Conservation (phyloP, 2,797 vertebrate genomes). For the Philypnodon macrostomus region DNA sequence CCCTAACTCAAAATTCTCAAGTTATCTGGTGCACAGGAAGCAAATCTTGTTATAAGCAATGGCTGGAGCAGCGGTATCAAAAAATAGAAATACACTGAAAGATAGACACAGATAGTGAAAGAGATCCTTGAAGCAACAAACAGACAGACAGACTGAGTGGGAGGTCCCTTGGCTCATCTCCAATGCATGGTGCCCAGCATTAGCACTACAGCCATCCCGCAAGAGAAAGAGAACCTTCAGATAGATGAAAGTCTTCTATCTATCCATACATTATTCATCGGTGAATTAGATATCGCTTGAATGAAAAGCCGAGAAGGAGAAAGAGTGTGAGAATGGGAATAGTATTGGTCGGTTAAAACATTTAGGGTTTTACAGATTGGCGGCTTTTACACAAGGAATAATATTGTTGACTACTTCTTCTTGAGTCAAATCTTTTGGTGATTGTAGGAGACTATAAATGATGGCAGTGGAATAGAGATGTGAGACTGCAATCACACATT, state of each 20-base stretch:
- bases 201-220: constrained; percentile 65
- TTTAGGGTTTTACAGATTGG: constrained; percentile 16
- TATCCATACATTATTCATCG: constrained; percentile 81
- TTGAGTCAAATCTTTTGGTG: too few species aligned
- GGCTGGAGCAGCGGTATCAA: constrained; percentile 10
- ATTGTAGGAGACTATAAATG: constrained; percentile 8
- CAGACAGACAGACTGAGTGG: constrained; percentile 67
- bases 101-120: constrained; percentile 5
- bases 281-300: constrained; percentile 76
- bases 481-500: constrained; percentile 2
- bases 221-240: constrained; percentile 64
- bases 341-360: constrained; percentile 16
- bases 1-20: too few species aligned
- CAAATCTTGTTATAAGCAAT: too few species aligned
- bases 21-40: too few species aligned
- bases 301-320: constrained; percentile 47
- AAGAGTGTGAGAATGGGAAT: constrained; percentile 8
- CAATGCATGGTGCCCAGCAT: constrained; percentile 72
- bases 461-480: neutral
- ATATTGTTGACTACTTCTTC: too few species aligned
- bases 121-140: constrained; percentile 56
- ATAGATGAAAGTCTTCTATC: constrained; percentile 73
- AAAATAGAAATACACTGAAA: constrained; percentile 13
- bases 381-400: too few species aligned
- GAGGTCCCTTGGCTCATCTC: constrained; percentile 75